A percentile compares a stretch with the other conserved stretches of the same genome.
These are phyloP conservation scores for Agrotis ipsilon DNA, from an alignment of 2,888 invertebrate genomes.

Conservation along the genomic window DNA sequence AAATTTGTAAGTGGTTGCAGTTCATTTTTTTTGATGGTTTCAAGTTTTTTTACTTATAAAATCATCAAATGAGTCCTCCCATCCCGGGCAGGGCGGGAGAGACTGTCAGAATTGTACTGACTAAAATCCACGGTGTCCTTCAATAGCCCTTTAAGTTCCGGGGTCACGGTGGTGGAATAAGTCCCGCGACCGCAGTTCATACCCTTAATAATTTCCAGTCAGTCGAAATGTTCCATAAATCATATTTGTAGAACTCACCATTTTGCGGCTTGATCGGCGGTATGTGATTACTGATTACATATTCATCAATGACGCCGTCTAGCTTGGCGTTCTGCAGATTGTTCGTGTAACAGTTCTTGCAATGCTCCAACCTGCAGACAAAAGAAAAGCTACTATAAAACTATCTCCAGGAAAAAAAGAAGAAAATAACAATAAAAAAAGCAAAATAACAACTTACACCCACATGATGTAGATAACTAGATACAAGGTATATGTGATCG, in stretches of 20 bases:
- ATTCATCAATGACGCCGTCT: constrained; percentile 87
- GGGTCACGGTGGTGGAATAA: too few species aligned
- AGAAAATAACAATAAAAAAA: constrained; percentile 2
- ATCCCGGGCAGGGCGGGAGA: too few species aligned
- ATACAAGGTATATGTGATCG: constrained; percentile 8
- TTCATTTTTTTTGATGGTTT: too few species aligned
- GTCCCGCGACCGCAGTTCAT: too few species aligned
- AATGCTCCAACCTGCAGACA: constrained; percentile 90
- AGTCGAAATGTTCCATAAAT: constrained; percentile 5
- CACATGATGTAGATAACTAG: constrained; percentile 29
- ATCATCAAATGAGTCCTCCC: too few species aligned
- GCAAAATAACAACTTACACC: constrained; percentile 44
- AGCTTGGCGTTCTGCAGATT: constrained; percentile 91
- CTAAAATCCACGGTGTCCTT: too few species aligned
- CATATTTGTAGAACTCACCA: constrained; percentile 77
- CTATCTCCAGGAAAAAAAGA: not conserved
- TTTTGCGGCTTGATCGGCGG: constrained; percentile 86
- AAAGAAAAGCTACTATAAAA: constrained; percentile 33
- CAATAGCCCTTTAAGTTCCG: too few species aligned
- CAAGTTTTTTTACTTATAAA: too few species aligned
- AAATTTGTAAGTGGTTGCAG: constrained; percentile 6
- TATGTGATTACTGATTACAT: constrained; percentile 89
- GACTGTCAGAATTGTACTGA: too few species aligned
- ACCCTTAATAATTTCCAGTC: constrained; percentile 12
- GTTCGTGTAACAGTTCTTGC: constrained; percentile 96